Base-by-base conservation (phyloP, 2,113 vertebrate species). In the Sigmodon hispidus region DNA sequence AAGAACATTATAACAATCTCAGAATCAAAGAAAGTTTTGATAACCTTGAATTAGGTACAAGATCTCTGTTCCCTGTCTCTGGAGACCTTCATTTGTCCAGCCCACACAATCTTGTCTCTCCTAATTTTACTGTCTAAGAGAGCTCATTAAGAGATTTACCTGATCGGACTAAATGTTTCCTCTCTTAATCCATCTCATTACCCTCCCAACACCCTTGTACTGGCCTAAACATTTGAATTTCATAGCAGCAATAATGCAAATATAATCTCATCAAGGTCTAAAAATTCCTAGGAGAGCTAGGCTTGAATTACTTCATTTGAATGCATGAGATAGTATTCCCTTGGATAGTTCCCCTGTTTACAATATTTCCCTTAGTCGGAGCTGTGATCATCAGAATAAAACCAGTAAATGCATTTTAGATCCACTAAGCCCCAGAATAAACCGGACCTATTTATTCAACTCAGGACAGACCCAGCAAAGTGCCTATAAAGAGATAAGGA, bases 191-290 rank as follows among this genome's bases (percentile, higher is more conserved):
- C 59, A 77, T 73, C 80, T 95, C 93, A 83, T 92, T 90, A 92
- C 19, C 63, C 76, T 93, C 63, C 50, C 57, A 48, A 67, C 59
- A 77, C 81, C 92, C 80, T 45, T 0, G 50, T 45, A 59, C 84
- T 57, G 76, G 50, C 59, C 96, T 87, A 92, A 92, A 91, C 96
- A 95, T 97, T 92, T 95, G 89, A 67, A 96, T 96, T 95, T 95
- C 93, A 93, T 92, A 79, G 91, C 72, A 45, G 21, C 77, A 94
- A 94, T 94, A 97, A 95, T 95, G 86, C 95, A 97, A 91, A 97
- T 93, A 83, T 73, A 87, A 96, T 70, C 93, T 96, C 93, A 94
- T 95, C 94, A 94, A 86, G 83, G 83, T 83, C 81, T 96, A 87
- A 92, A 86, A 63, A 83, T 81, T 87, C 92, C 65, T 81, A 6